phyloP scores from a whole-genome alignment of 2,113 vertebrate genomes.

The Rynchops niger region DNA sequence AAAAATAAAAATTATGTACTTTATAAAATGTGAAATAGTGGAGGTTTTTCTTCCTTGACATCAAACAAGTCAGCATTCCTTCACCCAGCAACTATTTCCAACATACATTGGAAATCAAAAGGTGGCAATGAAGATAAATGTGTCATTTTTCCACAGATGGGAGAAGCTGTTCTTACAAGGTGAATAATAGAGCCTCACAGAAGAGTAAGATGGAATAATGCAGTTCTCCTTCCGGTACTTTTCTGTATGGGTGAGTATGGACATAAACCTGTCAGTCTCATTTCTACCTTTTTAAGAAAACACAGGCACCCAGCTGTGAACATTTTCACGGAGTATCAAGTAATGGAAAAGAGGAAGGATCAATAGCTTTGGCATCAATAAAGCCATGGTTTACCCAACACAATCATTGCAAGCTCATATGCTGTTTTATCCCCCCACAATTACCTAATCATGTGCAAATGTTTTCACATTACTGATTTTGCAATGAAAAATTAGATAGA shows the following conservation, averaged over 20 bases:
- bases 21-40: neutral
- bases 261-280: neutral
- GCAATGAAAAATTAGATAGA: neutral
- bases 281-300: neutral
- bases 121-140: neutral
- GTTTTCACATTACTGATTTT: neutral
- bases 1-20: neutral
- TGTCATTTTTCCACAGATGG: neutral
- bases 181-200: neutral
- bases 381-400: neutral
- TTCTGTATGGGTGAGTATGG: neutral
- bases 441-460: neutral
- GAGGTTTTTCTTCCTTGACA: neutral
- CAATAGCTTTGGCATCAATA: neutral
- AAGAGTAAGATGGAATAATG: neutral
- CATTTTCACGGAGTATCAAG: neutral
- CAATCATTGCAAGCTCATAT: neutral
- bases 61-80: neutral
- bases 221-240: neutral
- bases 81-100: neutral
- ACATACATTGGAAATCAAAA: neutral
- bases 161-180: neutral
- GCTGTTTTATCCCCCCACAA: neutral
- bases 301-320: neutral
- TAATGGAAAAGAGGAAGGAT: neutral